These are phyloP conservation scores for Scomber scombrus DNA, from an alignment of 2,113 vertebrate species.

Conservation along the genomic window DNA sequence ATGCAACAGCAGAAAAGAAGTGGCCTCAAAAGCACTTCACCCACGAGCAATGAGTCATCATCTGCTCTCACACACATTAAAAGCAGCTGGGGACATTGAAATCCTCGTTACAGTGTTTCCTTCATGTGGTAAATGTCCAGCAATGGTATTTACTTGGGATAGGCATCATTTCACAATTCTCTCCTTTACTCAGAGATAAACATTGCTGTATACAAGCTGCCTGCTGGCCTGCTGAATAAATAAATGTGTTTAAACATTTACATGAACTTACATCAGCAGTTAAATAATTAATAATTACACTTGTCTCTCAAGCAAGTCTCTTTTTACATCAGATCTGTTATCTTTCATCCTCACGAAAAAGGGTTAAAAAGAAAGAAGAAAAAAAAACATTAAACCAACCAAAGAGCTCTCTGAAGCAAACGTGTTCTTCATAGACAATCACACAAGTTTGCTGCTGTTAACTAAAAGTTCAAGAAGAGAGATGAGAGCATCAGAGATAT, in stretches of 20 bases:
- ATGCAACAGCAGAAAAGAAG: background rate
- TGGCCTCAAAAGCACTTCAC: background rate
- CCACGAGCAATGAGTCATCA: background rate
- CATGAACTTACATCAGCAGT: too few species aligned
- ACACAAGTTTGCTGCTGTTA: conserved; percentile 9
- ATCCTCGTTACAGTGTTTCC: background rate
- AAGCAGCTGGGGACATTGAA: background rate
- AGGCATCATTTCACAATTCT: background rate
- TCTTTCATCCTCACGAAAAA: background rate
- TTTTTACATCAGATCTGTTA: background rate
- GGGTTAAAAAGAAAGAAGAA: background rate
- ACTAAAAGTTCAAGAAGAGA: background rate
- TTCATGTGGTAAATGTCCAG: background rate
- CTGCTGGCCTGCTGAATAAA: background rate
- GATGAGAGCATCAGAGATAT: background rate
- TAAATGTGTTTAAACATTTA: too few species aligned
- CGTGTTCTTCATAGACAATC: conserved; percentile 4
- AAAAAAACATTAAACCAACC: background rate
- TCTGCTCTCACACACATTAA: conserved; percentile 7
- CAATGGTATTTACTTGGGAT: background rate
- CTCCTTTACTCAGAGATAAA: background rate
- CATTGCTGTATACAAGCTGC: background rate
- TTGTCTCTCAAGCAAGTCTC: too few species aligned
- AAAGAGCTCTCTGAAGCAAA: background rate
- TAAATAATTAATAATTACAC: too few species aligned